Base-by-base conservation (phyloP, 2,888 invertebrate genomes). In the Atherix ibis region DNA sequence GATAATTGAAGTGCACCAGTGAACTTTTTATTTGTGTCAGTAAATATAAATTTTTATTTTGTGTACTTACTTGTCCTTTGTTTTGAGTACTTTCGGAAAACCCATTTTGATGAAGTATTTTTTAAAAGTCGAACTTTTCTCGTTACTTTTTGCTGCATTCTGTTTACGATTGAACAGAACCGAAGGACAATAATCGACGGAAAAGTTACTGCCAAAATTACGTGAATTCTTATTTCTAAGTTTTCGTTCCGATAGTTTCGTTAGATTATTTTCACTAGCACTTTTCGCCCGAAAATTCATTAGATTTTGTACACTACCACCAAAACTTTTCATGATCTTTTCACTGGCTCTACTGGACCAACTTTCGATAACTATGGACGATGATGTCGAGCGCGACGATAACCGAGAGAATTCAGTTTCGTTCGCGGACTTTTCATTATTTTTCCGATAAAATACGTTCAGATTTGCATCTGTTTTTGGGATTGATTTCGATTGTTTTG, bases 181-280 rank as follows among this genome's bases (percentile, higher is more conserved):
- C 10, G 42, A 42, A n/a, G 42, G 42, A 22, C 42, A 42, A 36
- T 42, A 42, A 33, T 39, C 40, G 2, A 36, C 25, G 16, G 27
- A 18, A 5, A 25, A 17, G 9, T 26, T 34, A 27, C 30, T 34
- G n/a, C 10, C 17, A 12, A 13, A 19, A n/a, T 24, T 19, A 18
- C 26, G 30, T 17, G 35, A 8, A 26, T 25, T 34, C 4, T 33
- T 35, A 32, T 29, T 36, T n/a, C n/a, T n/a, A 9, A 34, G 15
- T 18, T 39, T 34, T 2, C n/a, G 8, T 18, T 34, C 9, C 2
- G 36, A 12, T 8, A 37, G 25, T 31, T 36, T 34, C n/a, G 38
- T 14, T 32, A 41, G 31, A 38, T 41, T 41, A 33, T 35, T 38
- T 39, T 41, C 41, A 41, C 41, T 41, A 10, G 36, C 39, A 41